phyloP scores from a whole-genome alignment of 2,888 invertebrate species.

The Drosophila neoperkinsi region DNA sequence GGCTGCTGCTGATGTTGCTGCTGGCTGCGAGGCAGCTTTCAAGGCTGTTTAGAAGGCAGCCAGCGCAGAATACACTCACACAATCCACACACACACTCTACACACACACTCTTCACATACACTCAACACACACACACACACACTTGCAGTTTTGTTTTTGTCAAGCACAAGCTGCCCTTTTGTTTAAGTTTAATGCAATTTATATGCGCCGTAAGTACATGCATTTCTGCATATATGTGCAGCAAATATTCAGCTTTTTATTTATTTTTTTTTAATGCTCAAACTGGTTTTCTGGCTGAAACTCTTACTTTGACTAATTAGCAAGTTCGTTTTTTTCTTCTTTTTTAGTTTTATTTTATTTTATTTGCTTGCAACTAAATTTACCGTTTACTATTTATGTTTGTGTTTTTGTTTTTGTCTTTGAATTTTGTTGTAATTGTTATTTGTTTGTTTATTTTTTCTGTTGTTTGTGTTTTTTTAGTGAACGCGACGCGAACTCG shows the following conservation, averaged over 20 bases:
- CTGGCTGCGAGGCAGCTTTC: constrained; percentile 71
- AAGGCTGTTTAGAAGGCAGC: constrained; percentile 80
- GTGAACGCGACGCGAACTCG: constrained; percentile 66
- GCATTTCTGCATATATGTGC: constrained; percentile 9
- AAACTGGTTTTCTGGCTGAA: constrained; percentile 30
- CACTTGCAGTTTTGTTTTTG: constrained; percentile 58
- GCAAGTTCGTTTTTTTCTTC: constrained; percentile 36
- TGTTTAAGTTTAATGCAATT: constrained; percentile 59
- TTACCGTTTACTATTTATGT: constrained; percentile 49
- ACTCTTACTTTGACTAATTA: constrained; percentile 55
- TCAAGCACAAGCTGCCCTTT: constrained; percentile 69
- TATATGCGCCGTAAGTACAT: constrained; percentile 19
- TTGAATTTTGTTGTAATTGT: constrained; percentile 13
- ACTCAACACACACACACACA: constrained; percentile 18
- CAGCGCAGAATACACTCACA: constrained; percentile 43
- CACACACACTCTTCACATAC: constrained; percentile 21
- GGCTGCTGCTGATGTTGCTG: constrained; percentile 44
- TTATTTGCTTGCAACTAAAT: constrained; percentile 32
- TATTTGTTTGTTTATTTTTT: constrained; percentile 27
- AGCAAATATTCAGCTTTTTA: constrained; percentile 23
- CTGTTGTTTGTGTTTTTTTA: constrained; percentile 23
- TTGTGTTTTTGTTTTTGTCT: constrained; percentile 39
- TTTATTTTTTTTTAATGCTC: constrained; percentile 33
- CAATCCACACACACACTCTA: constrained; percentile 18
- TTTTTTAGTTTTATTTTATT: constrained; percentile 17